phyloP scores from a whole-genome alignment of 2,888 invertebrate species.

The Mechanitis mazaeus region DNA sequence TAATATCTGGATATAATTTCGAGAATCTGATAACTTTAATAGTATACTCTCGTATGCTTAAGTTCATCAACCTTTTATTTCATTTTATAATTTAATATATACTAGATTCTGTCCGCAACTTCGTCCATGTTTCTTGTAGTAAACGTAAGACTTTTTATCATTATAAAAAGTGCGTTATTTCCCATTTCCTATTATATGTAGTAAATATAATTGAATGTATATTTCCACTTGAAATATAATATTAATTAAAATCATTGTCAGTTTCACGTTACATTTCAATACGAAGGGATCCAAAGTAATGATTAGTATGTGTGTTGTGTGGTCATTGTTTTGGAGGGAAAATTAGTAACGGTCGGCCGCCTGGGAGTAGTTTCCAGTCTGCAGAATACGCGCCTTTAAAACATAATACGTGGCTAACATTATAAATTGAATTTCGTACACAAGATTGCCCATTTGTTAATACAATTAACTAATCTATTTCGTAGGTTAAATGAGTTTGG shows the following conservation, averaged over 20 bases:
- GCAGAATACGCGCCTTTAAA: slow-evolving; percentile 22
- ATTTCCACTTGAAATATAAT: neutral
- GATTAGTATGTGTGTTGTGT: slow-evolving; percentile 24
- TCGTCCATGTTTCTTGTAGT: no score
- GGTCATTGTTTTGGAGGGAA: slow-evolving; percentile 25
- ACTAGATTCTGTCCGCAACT: no score
- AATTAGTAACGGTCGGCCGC: slow-evolving; percentile 38
- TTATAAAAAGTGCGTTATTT: no score
- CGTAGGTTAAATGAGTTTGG: slow-evolving; percentile 1
- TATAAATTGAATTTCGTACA: slow-evolving; percentile 8
- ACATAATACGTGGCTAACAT: slow-evolving; percentile 14
- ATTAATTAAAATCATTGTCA: slow-evolving; percentile 23
- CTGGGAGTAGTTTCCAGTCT: slow-evolving; percentile 45
- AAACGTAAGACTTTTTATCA: no score
- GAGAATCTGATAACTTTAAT: no score
- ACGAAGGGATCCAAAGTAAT: slow-evolving; percentile 20
- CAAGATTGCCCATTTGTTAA: slow-evolving; percentile 6
- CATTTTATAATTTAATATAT: no score
- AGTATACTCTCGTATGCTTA: no score
- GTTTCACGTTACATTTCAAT: slow-evolving; percentile 19
- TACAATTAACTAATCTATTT: slow-evolving; percentile 8
- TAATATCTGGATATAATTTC: no score
- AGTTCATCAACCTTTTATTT: no score
- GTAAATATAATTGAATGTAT: no score
- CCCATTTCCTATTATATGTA: no score